Conservation (phyloP, 2,113 vertebrate genomes). For the Elgaria multicarinata region DNA sequence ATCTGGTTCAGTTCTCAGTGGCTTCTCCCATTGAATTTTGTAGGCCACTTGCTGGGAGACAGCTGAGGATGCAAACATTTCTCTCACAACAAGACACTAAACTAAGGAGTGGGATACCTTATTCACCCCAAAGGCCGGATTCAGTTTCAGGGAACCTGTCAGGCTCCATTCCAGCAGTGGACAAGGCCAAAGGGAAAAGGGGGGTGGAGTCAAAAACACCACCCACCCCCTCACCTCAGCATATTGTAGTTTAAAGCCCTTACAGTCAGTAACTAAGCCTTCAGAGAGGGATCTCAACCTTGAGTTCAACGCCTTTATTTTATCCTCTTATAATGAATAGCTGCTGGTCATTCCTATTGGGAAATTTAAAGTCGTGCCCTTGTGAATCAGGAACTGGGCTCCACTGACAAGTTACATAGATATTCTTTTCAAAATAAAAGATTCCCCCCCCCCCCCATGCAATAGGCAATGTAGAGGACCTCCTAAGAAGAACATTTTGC, state of each 20-base stretch:
- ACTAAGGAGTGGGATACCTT: not conserved
- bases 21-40: not conserved
- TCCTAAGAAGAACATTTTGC: not conserved
- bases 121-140: not conserved
- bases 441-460: not conserved
- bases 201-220: too few relatives aligned
- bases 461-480: not conserved
- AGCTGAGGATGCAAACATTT: not conserved
- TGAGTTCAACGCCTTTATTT: not conserved
- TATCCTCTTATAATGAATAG: not conserved
- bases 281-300: too few relatives aligned
- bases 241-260: too few relatives aligned
- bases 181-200: too few relatives aligned
- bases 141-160: too few relatives aligned
- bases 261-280: too few relatives aligned
- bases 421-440: not conserved
- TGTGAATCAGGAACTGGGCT: not conserved
- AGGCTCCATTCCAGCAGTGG: too few relatives aligned
- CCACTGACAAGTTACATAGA: not conserved
- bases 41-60: not conserved
- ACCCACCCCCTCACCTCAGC: too few relatives aligned
- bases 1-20: not conserved
- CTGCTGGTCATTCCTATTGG: not conserved
- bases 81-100: too few relatives aligned
- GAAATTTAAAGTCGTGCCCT: fast-evolving